Evolutionary conservation across 2,113 vertebrate species (phyloP).

Genomic region (Nycticebus coucang): DNA sequence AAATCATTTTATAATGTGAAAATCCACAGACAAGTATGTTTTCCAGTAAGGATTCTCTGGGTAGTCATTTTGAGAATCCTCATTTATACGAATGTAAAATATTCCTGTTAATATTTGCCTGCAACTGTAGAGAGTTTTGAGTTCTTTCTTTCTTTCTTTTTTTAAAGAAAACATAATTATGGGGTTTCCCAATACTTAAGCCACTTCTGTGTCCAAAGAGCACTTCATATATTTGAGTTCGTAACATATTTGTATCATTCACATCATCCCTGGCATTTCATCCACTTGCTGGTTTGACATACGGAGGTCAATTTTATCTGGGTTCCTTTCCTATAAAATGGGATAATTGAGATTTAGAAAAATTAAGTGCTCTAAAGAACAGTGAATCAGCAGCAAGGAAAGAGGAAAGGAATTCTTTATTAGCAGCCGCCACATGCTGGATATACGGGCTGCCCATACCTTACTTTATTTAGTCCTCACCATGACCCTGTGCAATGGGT

Average conservation of each 20-base stretch:
- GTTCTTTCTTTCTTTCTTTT: not conserved
- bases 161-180: not conserved
- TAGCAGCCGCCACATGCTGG: not conserved
- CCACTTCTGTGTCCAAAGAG: not conserved
- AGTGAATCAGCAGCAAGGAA: not conserved
- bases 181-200: not conserved
- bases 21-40: not conserved
- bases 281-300: not conserved
- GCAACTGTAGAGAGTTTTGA: not conserved
- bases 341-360: slow-evolving; percentile 18
- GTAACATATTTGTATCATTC: not conserved
- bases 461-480: slow-evolving; percentile 12
- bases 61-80: not conserved
- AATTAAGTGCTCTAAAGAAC: slow-evolving; percentile 15
- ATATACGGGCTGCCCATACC: not conserved
- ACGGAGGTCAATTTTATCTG: not conserved
- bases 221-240: not conserved
- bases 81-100: not conserved
- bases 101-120: not conserved
- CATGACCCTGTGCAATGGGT: not conserved
- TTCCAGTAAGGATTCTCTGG: not conserved
- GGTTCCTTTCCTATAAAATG: not conserved
- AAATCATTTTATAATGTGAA: slow-evolving; percentile 3
- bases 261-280: not conserved
- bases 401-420: not conserved